Base-by-base conservation (phyloP, 2,797 vertebrate species). In the Rhynchonycteris naso region DNA sequence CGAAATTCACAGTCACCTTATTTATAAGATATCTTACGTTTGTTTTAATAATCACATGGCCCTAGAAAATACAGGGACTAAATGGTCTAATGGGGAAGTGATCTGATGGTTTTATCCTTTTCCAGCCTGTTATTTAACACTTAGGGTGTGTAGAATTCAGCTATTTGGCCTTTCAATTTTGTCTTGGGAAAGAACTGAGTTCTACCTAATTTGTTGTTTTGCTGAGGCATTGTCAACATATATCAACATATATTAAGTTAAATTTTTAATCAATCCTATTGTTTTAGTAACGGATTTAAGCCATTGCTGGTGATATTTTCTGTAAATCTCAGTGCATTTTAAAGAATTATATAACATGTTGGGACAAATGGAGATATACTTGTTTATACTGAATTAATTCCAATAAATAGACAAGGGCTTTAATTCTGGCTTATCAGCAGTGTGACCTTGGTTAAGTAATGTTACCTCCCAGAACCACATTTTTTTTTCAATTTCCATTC, bases 371-470 rank as follows among this genome's bases (percentile, higher is more conserved):
- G 72, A 92, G n/a, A 92, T 75, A 30, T 69, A 30, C 28, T 83
- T 83, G 19, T 78, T 96, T 71, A 63, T 68, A 54, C 30, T 54
- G 76, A 89, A 65, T 93, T 88, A 90, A 91, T 94, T 78, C 30
- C 11, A 65, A 12, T 90, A 86, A 87, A 38, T 71, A 80, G 33
- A 83, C 28, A 56, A 71, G 14, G 78, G 35, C 15, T 89, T 93
- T 90, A 87, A 82, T 79, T 87, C 35, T 94, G 65, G 8, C 15
- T 95, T 85, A 54, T 65, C 21, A 72, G 50, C 50, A 88, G 4
- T 69, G 38, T 95, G 58, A 82, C 24, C 13, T 90, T 43, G 21
- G 68, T 22, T 50, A 92, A 38, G 26, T 91, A 86, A 88, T 12
- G 12, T 82, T 84, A 84, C n/a, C 11, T 94, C 15, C 81, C 52